Percentiles rank a stretch among this genome's conserved stretches.
Conservation (phyloP, 30 jellyfish, hydroid and myxozoan species). For the Aurelia aurita region DNA sequence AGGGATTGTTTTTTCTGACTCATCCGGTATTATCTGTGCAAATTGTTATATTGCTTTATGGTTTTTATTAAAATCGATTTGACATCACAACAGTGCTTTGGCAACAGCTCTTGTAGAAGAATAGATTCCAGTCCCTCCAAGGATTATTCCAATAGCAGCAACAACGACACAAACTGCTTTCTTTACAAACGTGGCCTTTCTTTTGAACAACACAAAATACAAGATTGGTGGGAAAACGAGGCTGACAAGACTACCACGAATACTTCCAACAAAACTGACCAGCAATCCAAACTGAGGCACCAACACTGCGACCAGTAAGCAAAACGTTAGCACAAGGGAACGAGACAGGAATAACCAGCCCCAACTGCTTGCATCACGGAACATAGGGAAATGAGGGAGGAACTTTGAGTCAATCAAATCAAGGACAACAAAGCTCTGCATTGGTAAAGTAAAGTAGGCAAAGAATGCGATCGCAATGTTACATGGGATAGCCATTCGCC, state of each 20-base stretch:
- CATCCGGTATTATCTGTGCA: too few relatives aligned
- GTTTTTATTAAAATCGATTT: neutral
- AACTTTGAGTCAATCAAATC: conserved; percentile 71
- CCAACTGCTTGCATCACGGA: conserved; percentile 22
- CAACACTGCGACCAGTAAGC: conserved; percentile 69
- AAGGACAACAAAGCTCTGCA: conserved; percentile 80
- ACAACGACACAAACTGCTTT: conserved; percentile 31
- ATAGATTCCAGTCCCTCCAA: conserved; percentile 48
- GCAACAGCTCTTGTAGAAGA: conserved; percentile 51
- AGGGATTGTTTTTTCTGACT: too few relatives aligned
- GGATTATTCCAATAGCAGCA: conserved; percentile 29
- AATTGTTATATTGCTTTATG: neutral
- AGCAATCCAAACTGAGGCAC: conserved; percentile 87
- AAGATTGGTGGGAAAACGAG: conserved; percentile 76
- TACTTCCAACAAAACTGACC: conserved; percentile 87
- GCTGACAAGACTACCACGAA: conserved; percentile 77
- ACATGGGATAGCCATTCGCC: conserved; percentile 35
- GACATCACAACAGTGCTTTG: neutral
- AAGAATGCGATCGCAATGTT: conserved; percentile 65
- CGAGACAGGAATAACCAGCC: conserved; percentile 79
- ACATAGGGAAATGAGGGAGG: conserved; percentile 66
- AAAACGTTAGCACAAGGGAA: conserved; percentile 41
- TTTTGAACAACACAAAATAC: conserved; percentile 42
- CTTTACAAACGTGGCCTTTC: neutral
- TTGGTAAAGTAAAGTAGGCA: conserved; percentile 77